These are phyloP conservation scores for Hippopotamyrus pictus DNA, from an alignment of 2,797 vertebrate species.

Conservation along the genomic window DNA sequence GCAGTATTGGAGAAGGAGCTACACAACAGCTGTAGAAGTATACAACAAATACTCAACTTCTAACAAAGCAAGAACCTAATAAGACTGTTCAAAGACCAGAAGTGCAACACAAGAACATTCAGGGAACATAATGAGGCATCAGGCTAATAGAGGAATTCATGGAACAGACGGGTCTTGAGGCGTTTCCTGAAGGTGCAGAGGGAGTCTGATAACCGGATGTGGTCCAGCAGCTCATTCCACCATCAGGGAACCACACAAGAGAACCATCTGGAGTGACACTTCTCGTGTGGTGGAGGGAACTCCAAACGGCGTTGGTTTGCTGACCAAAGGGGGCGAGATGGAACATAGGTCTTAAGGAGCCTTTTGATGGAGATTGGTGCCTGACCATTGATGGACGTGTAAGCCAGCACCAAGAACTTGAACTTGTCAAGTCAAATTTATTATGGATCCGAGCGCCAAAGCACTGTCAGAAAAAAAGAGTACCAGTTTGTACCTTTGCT, in stretches of 20 bases:
- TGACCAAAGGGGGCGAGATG: not conserved
- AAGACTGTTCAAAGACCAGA: not conserved
- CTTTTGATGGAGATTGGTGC: not conserved
- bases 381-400: not conserved
- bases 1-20: not conserved
- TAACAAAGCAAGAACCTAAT: not conserved
- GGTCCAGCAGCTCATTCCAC: not conserved
- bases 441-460: not conserved
- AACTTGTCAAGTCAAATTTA: not conserved
- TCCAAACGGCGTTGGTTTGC: not conserved
- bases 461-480: not conserved
- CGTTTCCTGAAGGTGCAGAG: not conserved
- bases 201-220: not conserved
- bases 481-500: not conserved
- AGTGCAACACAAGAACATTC: not conserved
- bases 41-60: not conserved
- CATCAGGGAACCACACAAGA: no score
- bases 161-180: not conserved
- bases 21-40: not conserved
- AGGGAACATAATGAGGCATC: not conserved
- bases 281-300: not conserved
- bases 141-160: not conserved
- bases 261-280: not conserved
- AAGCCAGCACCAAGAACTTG: not conserved
- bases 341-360: not conserved